phyloP scores from a whole-genome alignment of 1,140 invertebrate genomes.

The Heliconius melpomene region DNA sequence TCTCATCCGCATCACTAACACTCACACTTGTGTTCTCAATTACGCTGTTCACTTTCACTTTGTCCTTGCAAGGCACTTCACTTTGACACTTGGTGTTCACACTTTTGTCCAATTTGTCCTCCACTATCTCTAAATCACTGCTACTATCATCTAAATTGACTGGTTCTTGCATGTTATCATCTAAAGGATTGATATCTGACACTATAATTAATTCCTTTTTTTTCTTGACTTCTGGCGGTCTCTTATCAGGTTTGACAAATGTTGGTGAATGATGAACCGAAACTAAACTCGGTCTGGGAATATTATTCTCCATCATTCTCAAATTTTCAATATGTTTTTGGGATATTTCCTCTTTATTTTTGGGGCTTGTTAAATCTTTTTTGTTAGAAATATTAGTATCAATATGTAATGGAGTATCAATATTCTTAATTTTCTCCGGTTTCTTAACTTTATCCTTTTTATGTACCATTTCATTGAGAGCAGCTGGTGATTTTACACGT shows the following conservation, averaged over 20 bases:
- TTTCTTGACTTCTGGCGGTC: constrained; percentile 68
- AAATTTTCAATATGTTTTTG: constrained; percentile 68
- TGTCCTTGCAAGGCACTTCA: constrained; percentile 71
- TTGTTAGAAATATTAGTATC: constrained; percentile 59
- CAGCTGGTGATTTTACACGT: constrained; percentile 67
- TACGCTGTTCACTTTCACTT: constrained; percentile 56
- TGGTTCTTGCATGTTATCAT: constrained; percentile 52
- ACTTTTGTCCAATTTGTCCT: constrained; percentile 62
- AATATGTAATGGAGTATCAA: constrained; percentile 58
- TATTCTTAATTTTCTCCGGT: constrained; percentile 44
- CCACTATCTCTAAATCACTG: constrained; percentile 72
- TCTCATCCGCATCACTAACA: constrained; percentile 48
- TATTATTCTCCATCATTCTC: constrained; percentile 65
- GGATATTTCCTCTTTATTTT: constrained; percentile 51
- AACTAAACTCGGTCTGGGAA: constrained; percentile 62
- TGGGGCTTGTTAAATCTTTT: constrained; percentile 49
- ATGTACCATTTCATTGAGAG: constrained; percentile 66
- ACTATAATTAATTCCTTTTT: constrained; percentile 71
- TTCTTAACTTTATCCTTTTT: constrained; percentile 64
- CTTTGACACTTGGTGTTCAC: constrained; percentile 57
- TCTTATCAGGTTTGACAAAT: constrained; percentile 70
- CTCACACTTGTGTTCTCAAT: constrained; percentile 38
- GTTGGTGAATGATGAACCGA: constrained; percentile 70
- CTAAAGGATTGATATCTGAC: constrained; percentile 66
- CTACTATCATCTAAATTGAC: constrained; percentile 70